Base-by-base conservation (phyloP, 2,113 vertebrate genomes). In the Suricata suricatta region DNA sequence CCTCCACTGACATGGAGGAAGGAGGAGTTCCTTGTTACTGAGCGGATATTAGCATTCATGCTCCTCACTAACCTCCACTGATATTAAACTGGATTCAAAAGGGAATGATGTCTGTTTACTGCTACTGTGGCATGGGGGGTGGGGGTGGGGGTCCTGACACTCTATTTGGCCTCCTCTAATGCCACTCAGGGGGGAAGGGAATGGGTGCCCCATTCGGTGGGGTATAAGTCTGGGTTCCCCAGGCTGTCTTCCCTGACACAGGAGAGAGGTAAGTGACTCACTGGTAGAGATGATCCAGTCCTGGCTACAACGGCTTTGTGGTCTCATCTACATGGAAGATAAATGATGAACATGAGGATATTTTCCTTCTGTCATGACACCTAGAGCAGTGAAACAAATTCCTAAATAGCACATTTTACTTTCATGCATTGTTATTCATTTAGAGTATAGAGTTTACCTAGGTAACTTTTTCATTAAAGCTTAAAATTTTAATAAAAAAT, bases 131-230 rank as follows among this genome's bases (percentile, higher is more conserved):
- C 54, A 23, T 41, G 10, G 0, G 5, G 0, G 44, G 10, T 4
- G 44, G 44, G 14, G 17, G 14, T 16, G 25, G 21, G 57, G 38
- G 1, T 31, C 10, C 16, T 29, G 5, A 47, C 5, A 38, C 15
- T 84, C 21, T 57, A 35, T 7, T 15, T 14, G 21, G 4, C 19
- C n/a, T 83, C 60, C 33, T 15, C 17, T 38, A 23, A 14, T 9
- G 66, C 23, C 0, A 16, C 10, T 2, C 7, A 60, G 3, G 10
- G n/a, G 47, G 27, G 19, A 84, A 2, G 4, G 0, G 29, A 14
- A 64, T 64, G 8, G 86, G 15, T 23, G 7, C 50, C 33, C 77
- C 19, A 21, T 19, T 60, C 84, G 33, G 50, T 16, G 3, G 23
- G 1, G 3, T 64, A 0, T 19, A n/a, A 72, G 5, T n/a, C 5